Conservation (phyloP, 2,797 vertebrate genomes). For the Dermochelys coriacea region DNA sequence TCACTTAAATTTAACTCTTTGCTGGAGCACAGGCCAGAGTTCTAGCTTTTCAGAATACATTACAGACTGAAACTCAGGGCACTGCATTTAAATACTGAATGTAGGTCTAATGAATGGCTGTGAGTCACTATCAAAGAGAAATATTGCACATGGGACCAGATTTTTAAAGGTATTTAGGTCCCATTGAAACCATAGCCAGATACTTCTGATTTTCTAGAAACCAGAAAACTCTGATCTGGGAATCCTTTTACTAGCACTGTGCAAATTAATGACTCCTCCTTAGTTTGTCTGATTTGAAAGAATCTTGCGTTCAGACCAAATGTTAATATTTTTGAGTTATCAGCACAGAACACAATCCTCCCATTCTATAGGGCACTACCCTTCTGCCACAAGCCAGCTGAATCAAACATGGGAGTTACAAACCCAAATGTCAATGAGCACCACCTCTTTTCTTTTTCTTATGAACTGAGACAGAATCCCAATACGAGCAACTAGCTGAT, state of each 20-base stretch:
- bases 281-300: neutral
- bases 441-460: neutral
- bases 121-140: constrained; percentile 53
- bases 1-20: neutral
- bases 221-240: neutral
- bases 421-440: neutral
- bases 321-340: neutral
- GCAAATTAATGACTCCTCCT: neutral
- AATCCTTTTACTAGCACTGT: neutral
- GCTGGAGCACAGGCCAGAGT: neutral
- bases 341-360: neutral
- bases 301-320: neutral
- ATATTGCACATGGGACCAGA: neutral
- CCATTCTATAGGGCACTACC: neutral
- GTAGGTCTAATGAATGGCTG: neutral
- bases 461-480: neutral
- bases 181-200: constrained; percentile 15
- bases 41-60: constrained; percentile 30
- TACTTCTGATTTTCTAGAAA: neutral
- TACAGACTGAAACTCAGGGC: constrained; percentile 24
- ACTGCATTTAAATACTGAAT: neutral
- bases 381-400: neutral
- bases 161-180: neutral
- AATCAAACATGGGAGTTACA: neutral
- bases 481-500: neutral